A percentile compares a stretch with the other conserved stretches of the same genome.
phyloP scores from a whole-genome alignment of 2,797 vertebrate genomes.

The Agapornis canus region DNA sequence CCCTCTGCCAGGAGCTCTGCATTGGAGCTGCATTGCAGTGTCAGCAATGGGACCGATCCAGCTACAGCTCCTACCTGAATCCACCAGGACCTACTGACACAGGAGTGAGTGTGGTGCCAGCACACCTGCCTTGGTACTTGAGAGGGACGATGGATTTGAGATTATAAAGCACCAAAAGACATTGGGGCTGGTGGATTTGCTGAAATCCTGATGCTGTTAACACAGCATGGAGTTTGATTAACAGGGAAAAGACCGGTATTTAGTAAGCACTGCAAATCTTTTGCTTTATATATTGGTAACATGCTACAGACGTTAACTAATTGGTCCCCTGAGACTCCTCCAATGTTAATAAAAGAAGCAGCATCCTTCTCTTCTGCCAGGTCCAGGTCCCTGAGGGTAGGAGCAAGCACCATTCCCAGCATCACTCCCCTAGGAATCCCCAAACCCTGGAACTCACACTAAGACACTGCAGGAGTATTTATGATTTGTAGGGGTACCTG shows the following conservation, averaged over 20 bases:
- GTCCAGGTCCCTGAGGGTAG: neutral
- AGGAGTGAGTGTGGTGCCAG: rapidly evolving
- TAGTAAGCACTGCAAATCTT: neutral
- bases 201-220: neutral
- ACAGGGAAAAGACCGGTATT: rapidly evolving
- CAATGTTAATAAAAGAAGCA: neutral
- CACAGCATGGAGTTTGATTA: neutral
- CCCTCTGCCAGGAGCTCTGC: slow-evolving; percentile 56
- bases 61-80: neutral
- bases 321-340: neutral
- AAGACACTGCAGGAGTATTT: neutral
- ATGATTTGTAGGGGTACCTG: neutral
- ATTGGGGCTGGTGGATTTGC: neutral
- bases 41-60: slow-evolving; percentile 21
- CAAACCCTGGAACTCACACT: neutral
- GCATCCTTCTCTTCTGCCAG: neutral
- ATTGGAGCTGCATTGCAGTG: slow-evolving; percentile 72
- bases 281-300: neutral
- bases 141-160: neutral
- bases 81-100: neutral
- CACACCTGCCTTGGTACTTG: neutral
- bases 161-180: neutral
- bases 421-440: neutral
- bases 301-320: neutral
- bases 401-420: neutral